Conservation (phyloP, 2,113 vertebrate species). For the Corythoichthys haematopterus region DNA sequence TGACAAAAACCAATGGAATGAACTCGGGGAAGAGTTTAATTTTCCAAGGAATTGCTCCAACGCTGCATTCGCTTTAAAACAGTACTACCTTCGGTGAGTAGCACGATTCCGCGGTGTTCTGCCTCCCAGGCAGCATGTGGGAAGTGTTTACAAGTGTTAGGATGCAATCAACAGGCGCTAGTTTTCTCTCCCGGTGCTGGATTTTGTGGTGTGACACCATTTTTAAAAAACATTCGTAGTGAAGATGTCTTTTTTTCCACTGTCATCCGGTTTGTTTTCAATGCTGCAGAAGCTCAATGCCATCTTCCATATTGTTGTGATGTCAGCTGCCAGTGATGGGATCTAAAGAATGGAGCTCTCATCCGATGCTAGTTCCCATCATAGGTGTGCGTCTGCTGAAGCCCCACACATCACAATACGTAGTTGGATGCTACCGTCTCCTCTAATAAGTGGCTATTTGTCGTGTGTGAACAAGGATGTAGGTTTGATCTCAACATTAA, state of each 20-base stretch:
- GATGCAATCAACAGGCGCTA: conserved; percentile 44
- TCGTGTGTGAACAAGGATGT: neutral
- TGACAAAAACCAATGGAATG: conserved; percentile 97
- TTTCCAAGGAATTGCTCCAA: conserved; percentile 98
- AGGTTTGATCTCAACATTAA: too few species aligned
- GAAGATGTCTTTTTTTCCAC: neutral
- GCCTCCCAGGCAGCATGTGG: conserved; percentile 65
- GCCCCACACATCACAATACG: neutral
- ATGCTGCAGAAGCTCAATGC: neutral
- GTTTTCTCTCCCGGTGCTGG: conserved; percentile 10
- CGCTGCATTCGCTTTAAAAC: conserved; percentile 99
- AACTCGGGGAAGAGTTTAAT: conserved; percentile 96
- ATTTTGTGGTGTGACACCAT: neutral
- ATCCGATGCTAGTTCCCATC: conserved; percentile 30
- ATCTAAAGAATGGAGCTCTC: conserved; percentile 2
- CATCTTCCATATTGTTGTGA: conserved; percentile 5
- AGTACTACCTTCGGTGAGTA: conserved; percentile 99
- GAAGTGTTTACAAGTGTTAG: conserved; percentile 71
- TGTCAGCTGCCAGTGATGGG: conserved; percentile 51
- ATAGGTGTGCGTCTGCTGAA: conserved; percentile 22
- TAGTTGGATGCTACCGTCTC: neutral
- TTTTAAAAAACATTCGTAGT: neutral
- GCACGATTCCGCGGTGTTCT: conserved; percentile 25
- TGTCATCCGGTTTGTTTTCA: neutral
- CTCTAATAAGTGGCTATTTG: neutral